Conservation (phyloP, 2,888 invertebrate species). For the Lomographa bimaculata region DNA sequence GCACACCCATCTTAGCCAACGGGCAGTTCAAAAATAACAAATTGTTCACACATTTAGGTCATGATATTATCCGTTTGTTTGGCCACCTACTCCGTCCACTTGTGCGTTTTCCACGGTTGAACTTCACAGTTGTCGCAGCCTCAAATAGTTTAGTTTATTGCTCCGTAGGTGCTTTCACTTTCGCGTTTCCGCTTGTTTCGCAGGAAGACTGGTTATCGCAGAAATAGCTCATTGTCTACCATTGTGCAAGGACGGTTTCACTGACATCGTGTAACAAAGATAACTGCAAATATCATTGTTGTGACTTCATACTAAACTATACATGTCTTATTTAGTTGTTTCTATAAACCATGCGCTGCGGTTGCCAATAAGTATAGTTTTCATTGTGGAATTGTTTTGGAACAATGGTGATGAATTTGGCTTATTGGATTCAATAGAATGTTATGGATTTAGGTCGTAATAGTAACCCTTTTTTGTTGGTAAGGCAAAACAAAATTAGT, state of each 20-base stretch:
- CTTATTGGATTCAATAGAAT: conserved; percentile 23
- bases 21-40: too few species aligned
- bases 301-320: conserved; percentile 59
- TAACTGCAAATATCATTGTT: conserved; percentile 43
- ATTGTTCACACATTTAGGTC: too few species aligned
- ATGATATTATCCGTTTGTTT: too few species aligned
- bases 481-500: too few species aligned
- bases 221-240: conserved; percentile 64
- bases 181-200: conserved; percentile 56
- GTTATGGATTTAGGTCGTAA: too few species aligned
- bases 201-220: conserved; percentile 59
- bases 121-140: conserved; percentile 14
- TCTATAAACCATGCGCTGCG: conserved; percentile 5
- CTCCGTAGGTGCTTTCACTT: conserved; percentile 62
- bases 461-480: too few species aligned
- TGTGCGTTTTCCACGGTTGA: conserved; percentile 16
- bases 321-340: conserved; percentile 21
- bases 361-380: conserved; percentile 24
- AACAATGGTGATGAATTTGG: conserved; percentile 22
- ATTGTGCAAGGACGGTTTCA: conserved; percentile 75
- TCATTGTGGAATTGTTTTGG: conserved; percentile 19
- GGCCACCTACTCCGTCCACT: conserved; percentile 2
- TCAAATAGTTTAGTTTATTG: conserved; percentile 20
- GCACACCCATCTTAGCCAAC: too few species aligned
- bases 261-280: conserved; percentile 42